phyloP scores from a whole-genome alignment of 1,140 invertebrate species.

The Scaptomyza montana region DNA sequence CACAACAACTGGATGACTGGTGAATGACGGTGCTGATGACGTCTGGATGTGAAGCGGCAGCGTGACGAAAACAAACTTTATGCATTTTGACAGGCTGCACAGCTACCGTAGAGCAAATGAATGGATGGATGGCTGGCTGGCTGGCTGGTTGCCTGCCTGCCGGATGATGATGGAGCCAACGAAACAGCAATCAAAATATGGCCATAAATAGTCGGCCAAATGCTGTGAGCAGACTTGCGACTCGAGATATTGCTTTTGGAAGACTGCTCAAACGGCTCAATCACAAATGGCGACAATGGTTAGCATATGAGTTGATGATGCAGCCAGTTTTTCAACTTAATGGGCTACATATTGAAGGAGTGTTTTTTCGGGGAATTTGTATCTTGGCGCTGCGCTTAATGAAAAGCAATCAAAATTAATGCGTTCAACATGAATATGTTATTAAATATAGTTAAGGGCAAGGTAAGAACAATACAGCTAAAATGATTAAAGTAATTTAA shows the following conservation, averaged over 20 bases:
- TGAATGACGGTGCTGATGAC: conserved; percentile 35
- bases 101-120: conserved; percentile 37
- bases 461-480: neutral
- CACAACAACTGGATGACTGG: neutral
- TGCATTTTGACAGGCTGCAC: conserved; percentile 54
- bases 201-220: conserved; percentile 66
- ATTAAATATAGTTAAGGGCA: neutral
- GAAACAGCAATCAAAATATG: conserved; percentile 67
- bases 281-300: conserved; percentile 67
- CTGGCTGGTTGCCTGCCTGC: too few species aligned
- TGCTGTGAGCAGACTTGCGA: neutral
- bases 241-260: neutral
- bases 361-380: conserved; percentile 29
- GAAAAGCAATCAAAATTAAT: conserved; percentile 42
- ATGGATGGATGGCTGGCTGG: conserved; percentile 36
- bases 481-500: neutral
- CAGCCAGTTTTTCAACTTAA: conserved; percentile 41
- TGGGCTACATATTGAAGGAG: conserved; percentile 27
- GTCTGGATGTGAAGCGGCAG: conserved; percentile 43
- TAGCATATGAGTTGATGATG: conserved; percentile 25
- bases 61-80: conserved; percentile 68
- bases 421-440: neutral
- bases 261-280: conserved; percentile 61
- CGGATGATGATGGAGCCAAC: conserved; percentile 14
- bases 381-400: conserved; percentile 15